Evolutionary conservation across 2,888 invertebrate genomes (phyloP), one percentile per base, ranked within the genome.

Genomic region (Dione juno): DNA sequence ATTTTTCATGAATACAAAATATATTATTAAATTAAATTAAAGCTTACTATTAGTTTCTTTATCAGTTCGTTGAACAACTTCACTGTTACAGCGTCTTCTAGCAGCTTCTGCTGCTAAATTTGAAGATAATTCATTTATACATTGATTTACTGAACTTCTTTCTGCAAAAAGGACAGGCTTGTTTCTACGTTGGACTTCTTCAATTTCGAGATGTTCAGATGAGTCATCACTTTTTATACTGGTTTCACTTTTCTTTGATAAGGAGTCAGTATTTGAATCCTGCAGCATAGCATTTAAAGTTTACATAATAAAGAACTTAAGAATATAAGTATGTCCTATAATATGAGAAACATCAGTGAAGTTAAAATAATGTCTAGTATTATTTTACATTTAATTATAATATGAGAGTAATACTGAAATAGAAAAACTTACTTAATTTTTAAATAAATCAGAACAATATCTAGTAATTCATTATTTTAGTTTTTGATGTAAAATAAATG

Each of bases 41-140:
- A 57, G 76, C 75, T 81, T 85, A 90, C 91, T 88, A 83, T 80
- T 88, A 78, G 77, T 80, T 76, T 89, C 84, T 79, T 80, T 84
- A 67, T 92, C 91, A 79, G 80, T 87, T 79, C 88, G 84, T 78
- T 89, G 89, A 28, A 93, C 89, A 76, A 93, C 86, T 82, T 94
- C 94, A 82, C 93, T 93, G 72, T 92, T 91, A 74, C 93, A 94
- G 72, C 94, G 86, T 78, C 93, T 90, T 65, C 89, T 80, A 35
- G 87, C 85, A 70, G 86, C 89, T 72, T 92, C 93, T 1, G 87
- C 88, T 35, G 87, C 89, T 61, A 93, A 80, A 76, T 93, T 94
- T n/a, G 93, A 90, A 50, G 96, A 96, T 76, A 96, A 87, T 84
- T 96, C 96, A 79, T 94, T 96, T 77, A 96, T 95, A 83, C 96